Base-by-base conservation (phyloP, 2,113 vertebrate species). In the Raja brachyura region DNA sequence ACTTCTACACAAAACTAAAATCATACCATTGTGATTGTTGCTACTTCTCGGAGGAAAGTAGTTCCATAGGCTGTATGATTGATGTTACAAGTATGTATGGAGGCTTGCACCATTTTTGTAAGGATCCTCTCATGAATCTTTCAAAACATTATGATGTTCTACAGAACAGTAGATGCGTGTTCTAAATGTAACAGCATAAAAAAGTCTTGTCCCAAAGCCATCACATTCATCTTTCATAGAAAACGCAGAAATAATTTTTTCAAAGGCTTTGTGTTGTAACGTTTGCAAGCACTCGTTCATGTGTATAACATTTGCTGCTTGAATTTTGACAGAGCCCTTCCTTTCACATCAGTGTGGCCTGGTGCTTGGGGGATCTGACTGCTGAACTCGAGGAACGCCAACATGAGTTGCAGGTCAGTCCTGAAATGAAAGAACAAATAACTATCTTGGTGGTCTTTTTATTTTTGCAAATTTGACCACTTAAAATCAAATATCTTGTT, bases 321-420 rank as follows among this genome's bases (percentile, higher is more conserved):
- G 4, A 66, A 31, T 28, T 90, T 93, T 78, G 0, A 73, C 93
- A 99, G 99, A 95, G 98, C 93, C 98, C 99, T 0, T 99, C 98
- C 0, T 99, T 99, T 95, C 98, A 99, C 0, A 94, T 99, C 94
- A 99, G 98, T 95, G 95, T 99, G 95, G 98, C 97, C 93, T 99
- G 98, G 99, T 98, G 98, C 18, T 96, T 98, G 0, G 99, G 98
- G 7, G 97, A 99, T 61, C 61, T 94, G 6, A 94, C 94, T 0
- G 95, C 83, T 74, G 94, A 94, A 92, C 94, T 99, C 75, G 94
- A 95, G 1, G 94, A 93, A 20, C 97, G 96, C 93, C 94, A 97
- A 83, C 94, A 0, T 93, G 96, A 97, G 85, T 95, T 99, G 74
- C 98, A 99, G 98, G 98, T 99, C 94, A 4, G 70, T 93, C 20